A percentile compares a stretch with the other conserved stretches of the same genome.
These are phyloP conservation scores for Phallusia fumigata DNA, from an alignment of 23 tunicate genomes.

Conservation along the genomic window DNA sequence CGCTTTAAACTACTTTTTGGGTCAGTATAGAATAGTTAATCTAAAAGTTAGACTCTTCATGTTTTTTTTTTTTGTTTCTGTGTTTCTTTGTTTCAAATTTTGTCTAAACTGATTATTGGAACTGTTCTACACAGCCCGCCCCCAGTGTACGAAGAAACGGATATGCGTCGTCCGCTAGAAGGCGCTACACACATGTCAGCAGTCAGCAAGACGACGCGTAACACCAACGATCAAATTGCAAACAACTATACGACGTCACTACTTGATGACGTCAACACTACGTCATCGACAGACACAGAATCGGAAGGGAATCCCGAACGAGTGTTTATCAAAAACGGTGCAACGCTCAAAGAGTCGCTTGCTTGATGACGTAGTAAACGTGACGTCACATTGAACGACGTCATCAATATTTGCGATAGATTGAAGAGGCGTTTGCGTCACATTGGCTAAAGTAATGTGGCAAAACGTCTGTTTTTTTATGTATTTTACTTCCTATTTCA, in stretches of 20 bases:
- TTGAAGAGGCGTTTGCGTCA: too few species aligned
- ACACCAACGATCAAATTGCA: not conserved
- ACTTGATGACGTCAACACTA: not conserved
- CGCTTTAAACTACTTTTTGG: too few species aligned
- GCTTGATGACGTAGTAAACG: not conserved
- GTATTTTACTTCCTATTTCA: too few species aligned
- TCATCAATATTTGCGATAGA: too few species aligned
- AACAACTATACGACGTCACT: not conserved
- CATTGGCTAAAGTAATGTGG: too few species aligned
- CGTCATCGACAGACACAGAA: not conserved
- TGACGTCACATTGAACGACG: too few species aligned
- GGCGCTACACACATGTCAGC: not conserved
- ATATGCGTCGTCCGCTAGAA: not conserved
- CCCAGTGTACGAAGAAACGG: constrained; percentile 7
- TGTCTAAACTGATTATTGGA: too few species aligned
- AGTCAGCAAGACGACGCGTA: not conserved
- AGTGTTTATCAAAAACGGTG: not conserved
- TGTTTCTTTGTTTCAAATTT: too few species aligned
- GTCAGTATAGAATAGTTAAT: too few species aligned
- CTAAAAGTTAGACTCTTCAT: too few species aligned
- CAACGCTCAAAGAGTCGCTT: not conserved
- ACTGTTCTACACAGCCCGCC: not conserved
- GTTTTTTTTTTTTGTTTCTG: too few species aligned
- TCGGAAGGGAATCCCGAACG: not conserved
- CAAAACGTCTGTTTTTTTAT: too few species aligned